Evolutionary conservation across 2,888 invertebrate species (phyloP).

Genomic region (Stramonita haemastoma): DNA sequence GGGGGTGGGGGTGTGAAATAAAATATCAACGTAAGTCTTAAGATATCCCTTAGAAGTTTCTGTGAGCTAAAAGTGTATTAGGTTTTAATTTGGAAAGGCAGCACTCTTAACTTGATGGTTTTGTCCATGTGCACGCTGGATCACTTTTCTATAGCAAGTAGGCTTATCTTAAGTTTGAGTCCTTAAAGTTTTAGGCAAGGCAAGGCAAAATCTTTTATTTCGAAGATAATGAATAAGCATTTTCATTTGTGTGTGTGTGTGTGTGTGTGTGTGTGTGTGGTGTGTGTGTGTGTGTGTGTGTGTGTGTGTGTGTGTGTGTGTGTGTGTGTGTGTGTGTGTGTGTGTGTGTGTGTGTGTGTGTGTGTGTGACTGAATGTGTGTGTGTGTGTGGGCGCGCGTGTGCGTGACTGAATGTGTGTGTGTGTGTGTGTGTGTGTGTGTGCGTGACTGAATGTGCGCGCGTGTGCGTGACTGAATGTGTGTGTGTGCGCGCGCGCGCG

Average conservation of each 20-base stretch:
- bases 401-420: neutral
- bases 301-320: conserved; percentile 16
- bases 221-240: no score
- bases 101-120: no score
- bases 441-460: neutral
- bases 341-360: neutral
- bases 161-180: no score
- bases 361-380: neutral
- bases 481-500: neutral
- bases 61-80: no score
- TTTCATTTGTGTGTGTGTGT: no score
- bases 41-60: no score
- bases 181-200: neutral
- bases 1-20: no score
- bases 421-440: conserved; percentile 8
- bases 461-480: neutral
- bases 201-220: neutral
- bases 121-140: no score
- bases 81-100: no score
- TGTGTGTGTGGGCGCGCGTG: neutral
- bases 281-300: neutral
- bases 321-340: conserved; percentile 14
- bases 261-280: no score
- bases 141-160: no score
- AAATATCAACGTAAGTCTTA: no score